Evolutionary conservation across 2,888 invertebrate genomes (phyloP).

Genomic region (Zelleria hepariella): DNA sequence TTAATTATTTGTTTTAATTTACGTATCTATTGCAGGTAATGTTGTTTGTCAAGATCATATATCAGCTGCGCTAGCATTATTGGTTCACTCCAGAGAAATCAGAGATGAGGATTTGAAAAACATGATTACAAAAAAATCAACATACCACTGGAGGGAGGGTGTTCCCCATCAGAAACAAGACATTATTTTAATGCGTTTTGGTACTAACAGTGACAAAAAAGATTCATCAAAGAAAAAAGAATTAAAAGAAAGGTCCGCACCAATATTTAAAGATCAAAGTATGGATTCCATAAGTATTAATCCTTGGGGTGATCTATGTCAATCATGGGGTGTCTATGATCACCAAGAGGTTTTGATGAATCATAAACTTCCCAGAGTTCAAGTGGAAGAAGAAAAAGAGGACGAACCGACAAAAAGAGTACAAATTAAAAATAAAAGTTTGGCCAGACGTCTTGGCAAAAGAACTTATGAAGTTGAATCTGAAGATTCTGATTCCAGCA

Average conservation of each 20-base stretch:
- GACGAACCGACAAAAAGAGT: slow-evolving; percentile 26
- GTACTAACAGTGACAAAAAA: slow-evolving; percentile 81
- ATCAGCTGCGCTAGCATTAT: slow-evolving; percentile 72
- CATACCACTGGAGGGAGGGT: slow-evolving; percentile 84
- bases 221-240: slow-evolving; percentile 57
- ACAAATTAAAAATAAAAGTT: slow-evolving; percentile 44
- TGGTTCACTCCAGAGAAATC: slow-evolving; percentile 69
- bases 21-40: slow-evolving; percentile 65
- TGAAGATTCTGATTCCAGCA: slow-evolving; percentile 50
- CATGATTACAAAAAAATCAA: slow-evolving; percentile 64
- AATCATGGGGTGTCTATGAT: slow-evolving; percentile 78
- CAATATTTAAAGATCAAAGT: slow-evolving; percentile 29
- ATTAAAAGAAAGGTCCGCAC: slow-evolving; percentile 56
- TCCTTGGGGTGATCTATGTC: slow-evolving; percentile 81
- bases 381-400: slow-evolving; percentile 34
- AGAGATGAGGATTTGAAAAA: slow-evolving; percentile 44
- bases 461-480: slow-evolving; percentile 32
- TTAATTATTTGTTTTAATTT: too few relatives aligned
- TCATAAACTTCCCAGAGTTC: slow-evolving; percentile 25
- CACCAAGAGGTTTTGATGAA: slow-evolving; percentile 66
- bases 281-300: slow-evolving; percentile 65
- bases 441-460: slow-evolving; percentile 56
- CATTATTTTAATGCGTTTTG: slow-evolving; percentile 81
- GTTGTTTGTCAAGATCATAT: slow-evolving; percentile 75
- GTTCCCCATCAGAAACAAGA: slow-evolving; percentile 75